A percentile compares a stretch with the other conserved stretches of the same genome.
Conservation (phyloP, 2,888 invertebrate genomes). For the Aporophyla lueneburgensis region DNA sequence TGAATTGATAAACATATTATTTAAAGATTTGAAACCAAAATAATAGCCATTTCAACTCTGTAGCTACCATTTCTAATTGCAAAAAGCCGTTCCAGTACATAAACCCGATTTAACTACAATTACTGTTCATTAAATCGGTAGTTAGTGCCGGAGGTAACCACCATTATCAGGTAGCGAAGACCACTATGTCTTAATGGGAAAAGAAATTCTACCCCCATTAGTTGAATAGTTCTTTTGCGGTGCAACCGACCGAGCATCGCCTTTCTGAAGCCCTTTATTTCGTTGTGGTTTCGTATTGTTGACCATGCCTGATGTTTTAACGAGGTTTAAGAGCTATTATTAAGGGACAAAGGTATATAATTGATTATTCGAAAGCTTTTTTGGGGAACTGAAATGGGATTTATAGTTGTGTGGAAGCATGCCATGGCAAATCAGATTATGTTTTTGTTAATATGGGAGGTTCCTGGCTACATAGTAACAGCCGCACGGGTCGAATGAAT, state of each 20-base stretch:
- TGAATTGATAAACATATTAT: background rate
- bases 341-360: too few species aligned
- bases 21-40: background rate
- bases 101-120: slow-evolving; percentile 27
- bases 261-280: background rate
- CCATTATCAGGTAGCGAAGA: slow-evolving; percentile 24
- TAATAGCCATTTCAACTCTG: background rate
- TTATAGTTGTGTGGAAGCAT: background rate
- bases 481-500: too few species aligned
- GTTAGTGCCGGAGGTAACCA: slow-evolving; percentile 14
- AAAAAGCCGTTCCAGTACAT: slow-evolving; percentile 18
- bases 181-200: slow-evolving; percentile 20
- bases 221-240: slow-evolving; percentile 25
- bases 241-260: too few species aligned
- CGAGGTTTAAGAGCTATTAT: slow-evolving; percentile 12
- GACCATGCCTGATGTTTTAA: slow-evolving; percentile 12
- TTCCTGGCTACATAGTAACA: too few species aligned
- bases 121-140: slow-evolving; percentile 26
- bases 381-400: background rate
- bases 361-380: background rate
- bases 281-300: background rate
- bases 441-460: too few species aligned
- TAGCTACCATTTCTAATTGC: background rate
- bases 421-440: background rate
- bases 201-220: slow-evolving; percentile 51